Base-by-base conservation (phyloP, 2,797 vertebrate species). In the Rhodeus uyekii region DNA sequence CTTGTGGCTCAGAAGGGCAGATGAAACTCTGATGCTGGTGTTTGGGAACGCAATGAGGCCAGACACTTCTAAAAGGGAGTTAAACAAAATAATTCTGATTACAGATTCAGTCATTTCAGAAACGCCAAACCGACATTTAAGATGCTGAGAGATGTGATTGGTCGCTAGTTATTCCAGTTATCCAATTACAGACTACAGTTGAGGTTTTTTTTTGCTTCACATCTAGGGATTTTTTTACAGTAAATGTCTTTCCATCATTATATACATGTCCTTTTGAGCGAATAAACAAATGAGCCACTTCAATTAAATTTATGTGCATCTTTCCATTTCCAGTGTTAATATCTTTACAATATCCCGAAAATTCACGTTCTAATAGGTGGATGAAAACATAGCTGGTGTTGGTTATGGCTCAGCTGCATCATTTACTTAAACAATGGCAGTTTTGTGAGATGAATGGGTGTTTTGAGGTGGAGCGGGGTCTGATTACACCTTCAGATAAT, bases 401-500 rank as follows among this genome's bases (percentile, higher is more conserved):
- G 32, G 32, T 55, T 38, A 72, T 13, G 29, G 44, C 68, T 50
- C 24, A 29, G 39, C 67, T 10, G 39, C 14, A 18, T 46, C 18
- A 34, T 72, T 72, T 53, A 29, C 69, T 14, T 55, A 24, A 74
- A 74, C 10, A 8, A 55, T 55, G 71, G 34, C 48, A 5, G 34
- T 74, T 32, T 55, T 74, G 48, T 74, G 38, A 38, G 71, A 55
- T 74, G 34, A 74, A 38, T 74, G 8, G 71, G 32, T 55, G 22
- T 0, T 3, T 55, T 3, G 32, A 38, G 71, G 71, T 74, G 9
- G 32, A n/a, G 8, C 50, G 2, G 48, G 22, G 48, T 74, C 71
- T 27, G 71, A 74, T 74, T 74, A 74, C 71, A 38, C 48, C 55
- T 38, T 74, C 48, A 38, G 71, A 55, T 74, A 38, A 53, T 53